A percentile compares a stretch with the other conserved stretches of the same genome.
phyloP scores from a whole-genome alignment of 1,140 invertebrate genomes.

The Onthophagus taurus region DNA sequence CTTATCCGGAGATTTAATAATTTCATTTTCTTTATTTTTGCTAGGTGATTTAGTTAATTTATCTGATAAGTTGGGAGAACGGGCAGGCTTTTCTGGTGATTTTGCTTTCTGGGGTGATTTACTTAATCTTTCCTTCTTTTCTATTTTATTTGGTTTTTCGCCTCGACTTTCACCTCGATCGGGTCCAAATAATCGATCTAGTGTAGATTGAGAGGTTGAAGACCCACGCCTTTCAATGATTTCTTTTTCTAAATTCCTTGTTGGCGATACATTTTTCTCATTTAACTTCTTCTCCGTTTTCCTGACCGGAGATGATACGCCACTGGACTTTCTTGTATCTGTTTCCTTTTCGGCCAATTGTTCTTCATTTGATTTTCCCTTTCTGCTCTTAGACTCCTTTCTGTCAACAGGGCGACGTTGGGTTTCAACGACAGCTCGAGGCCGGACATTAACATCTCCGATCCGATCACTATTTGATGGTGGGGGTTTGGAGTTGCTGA shows the following conservation, averaged over 20 bases:
- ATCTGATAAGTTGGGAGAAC: too few relatives aligned
- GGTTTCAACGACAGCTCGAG: constrained; percentile 52
- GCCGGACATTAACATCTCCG: constrained; percentile 51
- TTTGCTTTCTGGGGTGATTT: constrained; percentile 13
- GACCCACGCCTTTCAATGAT: constrained; percentile 40
- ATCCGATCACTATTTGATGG: constrained; percentile 55
- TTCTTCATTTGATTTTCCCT: constrained; percentile 32
- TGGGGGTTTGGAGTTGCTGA: constrained; percentile 40
- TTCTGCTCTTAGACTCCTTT: constrained; percentile 23
- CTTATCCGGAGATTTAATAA: constrained; percentile 8
- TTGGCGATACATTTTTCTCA: constrained; percentile 31
- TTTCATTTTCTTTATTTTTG: constrained; percentile 15
- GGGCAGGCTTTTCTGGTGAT: constrained; percentile 6
- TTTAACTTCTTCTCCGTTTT: constrained; percentile 58
- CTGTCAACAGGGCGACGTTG: constrained; percentile 39
- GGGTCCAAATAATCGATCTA: constrained; percentile 43
- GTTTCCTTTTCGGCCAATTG: constrained; percentile 47
- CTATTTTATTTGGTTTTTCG: constrained; percentile 13
- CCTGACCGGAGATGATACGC: constrained; percentile 54
- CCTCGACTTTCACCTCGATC: constrained; percentile 31
- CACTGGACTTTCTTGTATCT: constrained; percentile 38
- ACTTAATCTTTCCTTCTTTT: background rate
- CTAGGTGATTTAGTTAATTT: constrained; percentile 9
- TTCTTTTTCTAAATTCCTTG: constrained; percentile 43
- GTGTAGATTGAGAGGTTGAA: constrained; percentile 40